Base-by-base conservation (phyloP, 1,140 invertebrate species). In the Anastrepha obliqua region DNA sequence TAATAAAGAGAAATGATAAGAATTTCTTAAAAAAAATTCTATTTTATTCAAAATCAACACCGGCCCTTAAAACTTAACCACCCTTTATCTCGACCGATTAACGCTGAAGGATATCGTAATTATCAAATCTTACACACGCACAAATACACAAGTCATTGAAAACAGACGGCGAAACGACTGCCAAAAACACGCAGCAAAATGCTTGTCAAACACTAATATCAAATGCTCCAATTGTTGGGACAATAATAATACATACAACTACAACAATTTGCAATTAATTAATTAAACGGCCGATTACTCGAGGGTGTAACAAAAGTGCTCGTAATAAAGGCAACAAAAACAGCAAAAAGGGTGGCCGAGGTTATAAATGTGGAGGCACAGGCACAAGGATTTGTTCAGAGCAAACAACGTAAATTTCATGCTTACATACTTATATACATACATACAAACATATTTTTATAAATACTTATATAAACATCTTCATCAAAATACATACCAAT, bases 251-350 rank as follows among this genome's bases (percentile, higher is more conserved):
- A 65, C 29, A 74, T 47, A 44, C 60, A 62, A 62, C 13, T n/a
- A 62, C 67, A 47, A 47, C 67, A 74, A 74, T 74, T 74, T 74
- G 67, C 13, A 74, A 74, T 74, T 74, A 74, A 74, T 74, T 74
- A 74, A 74, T 74, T 74, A 74, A 74, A 74, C 67, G 7, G 15
- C 42, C 67, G 67, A 74, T 74, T 74, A 42, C 39, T 29, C 5
- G 67, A 29, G 67, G 42, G 39, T 47, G 39, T 15, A 74, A 39
- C 67, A 42, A 74, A 44, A 74, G 67, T 29, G 65, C 29, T 29
- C 29, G 65, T 9, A 17, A 11, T 47, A 6, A 74, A 44, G 17
- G 3, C 67, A 70, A 29, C 2, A 39, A 67, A 29, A 74, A 67
- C 39, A 39, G 13, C 65, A 67, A 67, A n/a, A n/a, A 62, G 64